phyloP scores from a whole-genome alignment of 2,888 invertebrate genomes.

The Leptinotarsa tumamoca region DNA sequence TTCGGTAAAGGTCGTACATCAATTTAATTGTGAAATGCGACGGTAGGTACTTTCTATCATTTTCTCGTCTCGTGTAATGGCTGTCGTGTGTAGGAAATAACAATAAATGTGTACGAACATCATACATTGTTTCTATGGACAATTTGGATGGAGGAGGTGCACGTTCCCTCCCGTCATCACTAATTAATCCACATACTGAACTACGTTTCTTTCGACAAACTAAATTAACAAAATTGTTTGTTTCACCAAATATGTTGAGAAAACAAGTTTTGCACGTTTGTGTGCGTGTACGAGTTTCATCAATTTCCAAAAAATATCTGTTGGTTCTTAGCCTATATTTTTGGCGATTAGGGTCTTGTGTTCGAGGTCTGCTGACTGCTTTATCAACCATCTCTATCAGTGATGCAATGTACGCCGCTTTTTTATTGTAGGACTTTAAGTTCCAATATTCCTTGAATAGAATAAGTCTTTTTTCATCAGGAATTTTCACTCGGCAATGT shows the following conservation, averaged over 20 bases:
- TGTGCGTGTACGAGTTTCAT: background rate
- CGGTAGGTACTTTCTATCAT: conserved; percentile 4
- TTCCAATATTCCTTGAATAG: background rate
- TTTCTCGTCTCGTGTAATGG: conserved; percentile 5
- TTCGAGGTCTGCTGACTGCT: conserved; percentile 10
- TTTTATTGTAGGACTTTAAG: conserved; percentile 5
- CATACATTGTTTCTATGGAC: conserved; percentile 1
- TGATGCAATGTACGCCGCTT: conserved; percentile 6
- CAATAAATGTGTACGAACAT: conserved; percentile 5
- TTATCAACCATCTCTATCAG: conserved; percentile 7
- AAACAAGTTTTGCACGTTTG: conserved; percentile 5
- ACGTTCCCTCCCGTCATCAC: conserved; percentile 11
- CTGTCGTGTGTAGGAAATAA: background rate
- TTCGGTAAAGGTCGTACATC: conserved; percentile 1
- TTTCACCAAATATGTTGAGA: conserved; percentile 11
- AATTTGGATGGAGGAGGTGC: conserved; percentile 1
- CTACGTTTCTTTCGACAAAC: background rate
- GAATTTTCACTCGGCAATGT: background rate
- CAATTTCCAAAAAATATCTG: conserved; percentile 4
- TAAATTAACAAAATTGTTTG: background rate
- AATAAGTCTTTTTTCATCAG: background rate
- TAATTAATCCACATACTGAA: conserved; percentile 2
- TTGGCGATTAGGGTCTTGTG: conserved; percentile 8
- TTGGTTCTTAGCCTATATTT: conserved; percentile 5
- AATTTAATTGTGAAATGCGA: background rate